These are phyloP conservation scores for Drosophila eugracilis DNA, from an alignment of 1,140 invertebrate species.

Conservation along the genomic window DNA sequence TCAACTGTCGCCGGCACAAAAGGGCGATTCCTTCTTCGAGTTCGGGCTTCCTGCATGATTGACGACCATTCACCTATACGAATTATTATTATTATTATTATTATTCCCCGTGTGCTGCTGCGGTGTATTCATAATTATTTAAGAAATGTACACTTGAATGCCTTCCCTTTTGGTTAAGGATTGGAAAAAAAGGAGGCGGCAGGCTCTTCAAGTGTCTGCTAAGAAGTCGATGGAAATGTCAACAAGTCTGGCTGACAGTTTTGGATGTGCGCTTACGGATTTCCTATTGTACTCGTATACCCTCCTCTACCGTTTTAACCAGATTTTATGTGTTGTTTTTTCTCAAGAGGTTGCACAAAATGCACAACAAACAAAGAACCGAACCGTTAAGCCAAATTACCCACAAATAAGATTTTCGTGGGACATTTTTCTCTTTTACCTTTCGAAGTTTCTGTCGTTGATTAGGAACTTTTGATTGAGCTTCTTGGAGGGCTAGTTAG, in stretches of 20 bases:
- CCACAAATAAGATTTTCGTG: slow-evolving; percentile 19
- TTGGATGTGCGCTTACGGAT: slow-evolving; percentile 14
- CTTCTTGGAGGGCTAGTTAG: slow-evolving; percentile 57
- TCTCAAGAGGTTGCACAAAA: slow-evolving; percentile 42
- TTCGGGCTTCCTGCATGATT: slow-evolving; percentile 56
- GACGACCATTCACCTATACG: slow-evolving; percentile 68
- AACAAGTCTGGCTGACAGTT: slow-evolving; percentile 70
- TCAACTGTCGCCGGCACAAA: slow-evolving; percentile 74
- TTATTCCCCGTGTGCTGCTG: slow-evolving; percentile 51
- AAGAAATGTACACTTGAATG: slow-evolving; percentile 79
- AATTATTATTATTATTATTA: slow-evolving; percentile 50
- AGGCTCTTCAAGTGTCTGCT: slow-evolving; percentile 47
- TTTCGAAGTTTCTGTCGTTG: slow-evolving; percentile 37
- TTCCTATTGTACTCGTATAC: slow-evolving; percentile 1
- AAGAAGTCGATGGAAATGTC: slow-evolving; percentile 70
- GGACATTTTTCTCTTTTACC: slow-evolving; percentile 6
- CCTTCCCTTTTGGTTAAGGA: slow-evolving; percentile 16
- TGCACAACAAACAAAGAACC: slow-evolving; percentile 36
- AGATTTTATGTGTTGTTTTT: slow-evolving; percentile 15
- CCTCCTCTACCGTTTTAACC: background rate
- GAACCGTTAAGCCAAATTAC: slow-evolving; percentile 23
- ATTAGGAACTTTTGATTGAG: slow-evolving; percentile 74
- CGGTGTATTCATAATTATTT: slow-evolving; percentile 81
- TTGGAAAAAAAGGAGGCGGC: slow-evolving; percentile 10
- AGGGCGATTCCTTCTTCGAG: slow-evolving; percentile 35